These are phyloP conservation scores for Syrmaticus mikado DNA, from an alignment of 2,113 vertebrate species.

Conservation along the genomic window DNA sequence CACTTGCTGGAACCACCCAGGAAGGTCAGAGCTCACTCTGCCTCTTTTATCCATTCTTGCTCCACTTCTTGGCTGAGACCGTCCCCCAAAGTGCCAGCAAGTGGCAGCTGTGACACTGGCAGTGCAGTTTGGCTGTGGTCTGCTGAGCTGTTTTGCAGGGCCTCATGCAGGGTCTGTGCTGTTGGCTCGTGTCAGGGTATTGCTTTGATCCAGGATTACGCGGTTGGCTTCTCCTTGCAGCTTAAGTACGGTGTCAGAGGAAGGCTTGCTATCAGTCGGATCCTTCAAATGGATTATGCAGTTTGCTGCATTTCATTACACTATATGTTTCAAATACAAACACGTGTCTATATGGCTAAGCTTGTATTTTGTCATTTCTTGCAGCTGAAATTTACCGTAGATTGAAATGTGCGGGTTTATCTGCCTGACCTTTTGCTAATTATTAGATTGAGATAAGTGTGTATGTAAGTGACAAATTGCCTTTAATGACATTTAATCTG, in stretches of 20 bases:
- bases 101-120: neutral
- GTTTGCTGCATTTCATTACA: conserved; percentile 22
- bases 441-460: conserved; percentile 78
- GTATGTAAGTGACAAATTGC: conserved; percentile 79
- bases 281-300: neutral
- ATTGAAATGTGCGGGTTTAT: conserved; percentile 69
- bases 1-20: neutral
- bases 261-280: neutral
- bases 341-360: neutral
- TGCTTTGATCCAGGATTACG: neutral
- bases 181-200: rapidly evolving
- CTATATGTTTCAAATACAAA: conserved; percentile 20
- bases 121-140: rapidly evolving
- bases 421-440: conserved; percentile 79
- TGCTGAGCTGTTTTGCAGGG: neutral
- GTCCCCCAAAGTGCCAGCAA: neutral
- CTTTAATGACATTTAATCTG: conserved; percentile 81
- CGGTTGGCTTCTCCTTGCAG: neutral
- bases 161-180: neutral
- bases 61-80: neutral
- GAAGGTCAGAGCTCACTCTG: neutral
- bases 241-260: neutral
- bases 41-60: neutral
- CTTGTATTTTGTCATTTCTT: conserved; percentile 48
- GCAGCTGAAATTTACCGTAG: conserved; percentile 60